A percentile compares a stretch with the other conserved stretches of the same genome.
phyloP scores from a whole-genome alignment of 1,140 invertebrate genomes.

The Drosophila murphyi region DNA sequence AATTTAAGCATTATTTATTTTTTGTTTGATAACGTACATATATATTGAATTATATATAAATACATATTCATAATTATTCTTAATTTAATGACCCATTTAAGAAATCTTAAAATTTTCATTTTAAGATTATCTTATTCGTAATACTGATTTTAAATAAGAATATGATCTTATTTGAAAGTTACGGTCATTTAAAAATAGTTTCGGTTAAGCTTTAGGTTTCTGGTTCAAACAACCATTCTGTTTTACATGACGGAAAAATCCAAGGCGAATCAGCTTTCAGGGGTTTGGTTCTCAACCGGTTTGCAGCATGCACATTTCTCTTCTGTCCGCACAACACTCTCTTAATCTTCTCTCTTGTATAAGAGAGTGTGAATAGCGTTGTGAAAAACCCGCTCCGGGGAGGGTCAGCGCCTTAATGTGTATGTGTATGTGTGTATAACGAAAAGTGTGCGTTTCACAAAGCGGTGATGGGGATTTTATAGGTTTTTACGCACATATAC shows the following conservation, averaged over 20 bases:
- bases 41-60: too few species aligned
- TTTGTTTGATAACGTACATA: too few species aligned
- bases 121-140: too few species aligned
- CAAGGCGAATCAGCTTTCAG: constrained; percentile 4
- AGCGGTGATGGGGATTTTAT: constrained; percentile 16
- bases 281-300: constrained; percentile 17
- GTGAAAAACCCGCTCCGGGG: constrained; percentile 44
- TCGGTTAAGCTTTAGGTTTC: neutral
- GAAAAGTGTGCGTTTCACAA: constrained; percentile 9
- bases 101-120: too few species aligned
- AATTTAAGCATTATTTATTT: too few species aligned
- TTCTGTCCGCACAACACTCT: constrained; percentile 7
- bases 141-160: too few species aligned
- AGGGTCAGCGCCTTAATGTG: constrained; percentile 38
- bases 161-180: neutral
- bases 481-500: constrained; percentile 13
- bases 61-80: too few species aligned
- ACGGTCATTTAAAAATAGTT: neutral
- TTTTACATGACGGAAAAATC: neutral
- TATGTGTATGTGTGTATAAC: constrained; percentile 4
- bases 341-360: constrained; percentile 5
- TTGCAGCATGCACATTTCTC: constrained; percentile 19
- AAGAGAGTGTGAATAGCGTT: constrained; percentile 15
- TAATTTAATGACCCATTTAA: too few species aligned
- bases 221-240: neutral